phyloP scores from a whole-genome alignment of 1,140 invertebrate species.

The Pachypsylla venusta region DNA sequence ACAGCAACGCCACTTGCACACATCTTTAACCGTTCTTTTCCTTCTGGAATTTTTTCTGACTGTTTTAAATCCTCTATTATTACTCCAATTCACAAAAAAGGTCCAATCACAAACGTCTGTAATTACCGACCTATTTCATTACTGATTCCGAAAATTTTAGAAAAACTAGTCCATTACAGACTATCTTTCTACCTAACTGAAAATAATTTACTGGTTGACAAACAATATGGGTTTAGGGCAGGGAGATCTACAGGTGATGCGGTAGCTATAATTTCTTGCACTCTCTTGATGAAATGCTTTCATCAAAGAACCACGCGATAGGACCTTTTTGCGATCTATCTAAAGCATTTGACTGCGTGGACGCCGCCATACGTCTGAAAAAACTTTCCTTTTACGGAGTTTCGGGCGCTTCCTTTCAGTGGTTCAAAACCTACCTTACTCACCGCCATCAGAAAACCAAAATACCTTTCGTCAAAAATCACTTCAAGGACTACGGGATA shows the following conservation, averaged over 20 bases:
- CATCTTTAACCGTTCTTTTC: not conserved
- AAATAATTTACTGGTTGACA: not conserved
- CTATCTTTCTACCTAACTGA: not conserved
- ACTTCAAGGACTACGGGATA: not conserved
- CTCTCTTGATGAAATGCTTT: not conserved
- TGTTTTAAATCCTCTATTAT: conserved; percentile 6
- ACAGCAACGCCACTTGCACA: not conserved
- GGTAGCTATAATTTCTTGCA: not conserved
- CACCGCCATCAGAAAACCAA: conserved; percentile 10
- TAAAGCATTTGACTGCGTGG: conserved; percentile 15
- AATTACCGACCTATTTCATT: conserved; percentile 13
- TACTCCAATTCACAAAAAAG: conserved; percentile 11
- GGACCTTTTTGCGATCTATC: conserved; percentile 14
- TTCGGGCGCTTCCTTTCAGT: not conserved
- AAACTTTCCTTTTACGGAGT: conserved; percentile 11
- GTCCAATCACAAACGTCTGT: not conserved
- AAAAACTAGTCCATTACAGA: conserved; percentile 13
- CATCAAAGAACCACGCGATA: conserved; percentile 6
- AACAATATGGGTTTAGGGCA: conserved; percentile 12
- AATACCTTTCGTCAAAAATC: not conserved
- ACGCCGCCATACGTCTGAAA: conserved; percentile 11
- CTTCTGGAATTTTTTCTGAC: not conserved
- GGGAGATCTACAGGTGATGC: conserved; percentile 8
- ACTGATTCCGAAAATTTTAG: conserved; percentile 10
- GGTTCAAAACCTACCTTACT: conserved; percentile 10